Evolutionary conservation across 2,888 invertebrate genomes (phyloP), one percentile per base, ranked within the genome.

Genomic region (Lycocerus yunnanus): DNA sequence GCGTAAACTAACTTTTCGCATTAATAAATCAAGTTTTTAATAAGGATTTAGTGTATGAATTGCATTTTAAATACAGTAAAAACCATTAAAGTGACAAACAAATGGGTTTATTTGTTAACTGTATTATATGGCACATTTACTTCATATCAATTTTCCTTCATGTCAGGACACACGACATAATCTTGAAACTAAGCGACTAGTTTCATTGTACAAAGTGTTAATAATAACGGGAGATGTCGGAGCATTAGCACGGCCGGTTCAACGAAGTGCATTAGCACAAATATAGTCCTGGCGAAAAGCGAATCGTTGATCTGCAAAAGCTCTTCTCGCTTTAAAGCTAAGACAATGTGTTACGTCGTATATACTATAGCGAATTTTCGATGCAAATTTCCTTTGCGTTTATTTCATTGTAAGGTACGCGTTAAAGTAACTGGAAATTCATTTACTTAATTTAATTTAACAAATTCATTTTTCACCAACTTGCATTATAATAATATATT

Each of bases 221-320:
- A 72, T 72, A 72, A 72, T 72, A 72, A 68, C 68, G 20, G 18
- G 69, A 72, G 72, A 72, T 68, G 69, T 72, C 58, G 61, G 58
- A 68, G 68, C 68, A 72, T 72, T 72, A 68, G 63, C 68, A 65
- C 68, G 65, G 69, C 68, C 68, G 72, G 72, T 68, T 72, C 72
- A 72, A 66, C 72, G 59, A 68, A 72, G 72, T 72, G 68, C 72
- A 72, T 72, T 72, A 72, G 65, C 72, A 72, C 72, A 68, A 72
- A 72, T 72, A 72, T 68, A 18, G 18, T 63, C 61, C 20, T 63
- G 61, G 72, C 60, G 72, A 72, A 72, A 68, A 72, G 72, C 72
- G 68, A 72, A 58, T 72, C 72, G 68, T 65, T 65, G 72, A 60
- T 72, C 68, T 58, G 72, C 72, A 63, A 72, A 68, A 72, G 72